These are phyloP conservation scores for Stratiomys singularior DNA, from an alignment of 2,888 invertebrate species.

Conservation along the genomic window DNA sequence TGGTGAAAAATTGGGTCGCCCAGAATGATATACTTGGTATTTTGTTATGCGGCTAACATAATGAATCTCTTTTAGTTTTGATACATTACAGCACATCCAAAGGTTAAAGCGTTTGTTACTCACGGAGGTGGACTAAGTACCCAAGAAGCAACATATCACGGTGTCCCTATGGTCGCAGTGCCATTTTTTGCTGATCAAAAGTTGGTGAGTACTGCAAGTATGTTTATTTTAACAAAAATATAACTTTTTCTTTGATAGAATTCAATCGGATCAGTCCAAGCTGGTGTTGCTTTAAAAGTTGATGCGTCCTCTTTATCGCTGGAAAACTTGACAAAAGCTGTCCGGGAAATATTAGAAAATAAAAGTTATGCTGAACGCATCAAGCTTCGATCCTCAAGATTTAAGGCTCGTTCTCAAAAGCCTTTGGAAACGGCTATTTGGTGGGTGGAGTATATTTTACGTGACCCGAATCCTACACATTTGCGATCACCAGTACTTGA, in stretches of 20 bases:
- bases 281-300: conserved; percentile 54
- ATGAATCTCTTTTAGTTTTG: not conserved
- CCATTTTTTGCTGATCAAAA: conserved; percentile 59
- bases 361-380: conserved; percentile 56
- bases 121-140: conserved; percentile 60
- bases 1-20: conserved; percentile 66
- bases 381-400: conserved; percentile 64
- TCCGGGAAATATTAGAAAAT: conserved; percentile 51
- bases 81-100: conserved; percentile 55
- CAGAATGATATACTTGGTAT: conserved; percentile 64
- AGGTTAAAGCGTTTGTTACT: conserved; percentile 58
- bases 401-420: conserved; percentile 67
- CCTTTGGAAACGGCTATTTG: conserved; percentile 70
- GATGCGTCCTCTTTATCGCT: conserved; percentile 53
- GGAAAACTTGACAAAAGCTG: conserved; percentile 39
- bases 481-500: conserved; percentile 63
- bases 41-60: conserved; percentile 55
- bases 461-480: conserved; percentile 68
- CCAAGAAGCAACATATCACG: conserved; percentile 59
- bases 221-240: not conserved
- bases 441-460: conserved; percentile 72
- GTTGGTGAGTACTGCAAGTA: conserved; percentile 45
- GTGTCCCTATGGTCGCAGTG: conserved; percentile 59
- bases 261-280: not conserved
- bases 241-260: conserved; percentile 15